phyloP scores from a whole-genome alignment of 2,113 vertebrate species.

The Dicaeum eximium region DNA sequence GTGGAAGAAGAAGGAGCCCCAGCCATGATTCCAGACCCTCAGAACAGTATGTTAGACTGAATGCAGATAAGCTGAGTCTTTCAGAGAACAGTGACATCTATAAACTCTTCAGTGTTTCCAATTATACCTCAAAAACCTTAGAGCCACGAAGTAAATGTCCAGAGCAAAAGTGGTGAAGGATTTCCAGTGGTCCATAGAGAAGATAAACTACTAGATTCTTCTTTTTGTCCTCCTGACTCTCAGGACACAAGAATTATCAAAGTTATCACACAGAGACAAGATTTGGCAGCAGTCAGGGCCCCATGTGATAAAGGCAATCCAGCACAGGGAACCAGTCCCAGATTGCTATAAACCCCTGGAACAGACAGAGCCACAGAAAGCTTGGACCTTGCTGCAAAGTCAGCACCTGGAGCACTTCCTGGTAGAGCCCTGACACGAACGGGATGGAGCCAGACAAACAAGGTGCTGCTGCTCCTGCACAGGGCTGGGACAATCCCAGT shows the following conservation, averaged over 20 bases:
- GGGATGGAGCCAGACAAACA: background rate
- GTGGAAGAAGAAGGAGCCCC: background rate
- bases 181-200: background rate
- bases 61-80: background rate
- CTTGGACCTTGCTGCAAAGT: background rate
- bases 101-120: background rate
- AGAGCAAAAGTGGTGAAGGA: background rate
- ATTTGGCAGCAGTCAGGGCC: background rate
- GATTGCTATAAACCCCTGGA: conserved; percentile 13
- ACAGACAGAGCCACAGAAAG: background rate
- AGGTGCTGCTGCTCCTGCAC: background rate
- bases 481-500: background rate
- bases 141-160: background rate
- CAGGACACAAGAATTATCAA: background rate
- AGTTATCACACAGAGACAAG: background rate
- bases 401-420: conserved; percentile 6
- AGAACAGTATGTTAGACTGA: background rate
- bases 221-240: background rate
- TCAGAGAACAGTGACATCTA: background rate
- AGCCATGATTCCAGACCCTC: background rate
- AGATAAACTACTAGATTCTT: background rate
- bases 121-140: background rate
- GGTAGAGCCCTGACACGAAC: background rate
- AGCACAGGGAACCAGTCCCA: background rate
- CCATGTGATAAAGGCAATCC: background rate